Evolutionary conservation across 2,888 invertebrate species (phyloP).

Genomic region (Tenthredo notha): DNA sequence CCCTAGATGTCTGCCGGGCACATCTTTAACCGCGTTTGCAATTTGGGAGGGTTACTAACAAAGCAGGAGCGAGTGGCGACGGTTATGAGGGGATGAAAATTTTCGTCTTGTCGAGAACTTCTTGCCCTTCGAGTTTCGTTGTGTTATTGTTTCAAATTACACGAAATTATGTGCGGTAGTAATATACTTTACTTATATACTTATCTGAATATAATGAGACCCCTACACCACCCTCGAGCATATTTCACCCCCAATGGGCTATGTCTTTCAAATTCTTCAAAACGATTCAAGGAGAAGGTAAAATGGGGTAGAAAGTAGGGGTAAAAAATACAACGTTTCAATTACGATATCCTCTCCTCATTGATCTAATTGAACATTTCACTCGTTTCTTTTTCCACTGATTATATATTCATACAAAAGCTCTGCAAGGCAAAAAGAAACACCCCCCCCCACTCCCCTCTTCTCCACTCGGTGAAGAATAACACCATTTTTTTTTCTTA

Average conservation of each 20-base stretch:
- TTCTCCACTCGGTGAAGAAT: not conserved
- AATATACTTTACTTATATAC: conserved; percentile 16
- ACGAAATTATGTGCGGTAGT: not conserved
- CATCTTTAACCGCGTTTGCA: not conserved
- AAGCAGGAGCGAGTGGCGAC: not conserved
- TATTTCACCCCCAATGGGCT: not conserved
- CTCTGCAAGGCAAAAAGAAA: not conserved
- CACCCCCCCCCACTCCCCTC: not conserved
- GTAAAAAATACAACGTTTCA: not conserved
- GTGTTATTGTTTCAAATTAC: conserved; percentile 49
- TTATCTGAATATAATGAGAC: not conserved
- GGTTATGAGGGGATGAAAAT: not conserved
- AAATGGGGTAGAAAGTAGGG: not conserved
- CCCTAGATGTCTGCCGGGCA: conserved; percentile 38
- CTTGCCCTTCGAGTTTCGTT: conserved; percentile 17
- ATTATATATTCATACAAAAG: not conserved
- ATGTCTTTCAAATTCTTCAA: not conserved
- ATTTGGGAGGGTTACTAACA: conserved; percentile 3
- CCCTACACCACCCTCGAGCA: not conserved
- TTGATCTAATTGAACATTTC: not conserved
- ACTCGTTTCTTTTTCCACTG: not conserved
- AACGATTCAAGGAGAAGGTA: not conserved
- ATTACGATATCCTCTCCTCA: not conserved
- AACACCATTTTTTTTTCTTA: not conserved
- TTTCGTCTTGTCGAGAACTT: not conserved